A percentile compares a stretch with the other conserved stretches of the same genome.
These are phyloP conservation scores for Loripinus fragilis DNA, from an alignment of 2,888 invertebrate species.

Conservation along the genomic window DNA sequence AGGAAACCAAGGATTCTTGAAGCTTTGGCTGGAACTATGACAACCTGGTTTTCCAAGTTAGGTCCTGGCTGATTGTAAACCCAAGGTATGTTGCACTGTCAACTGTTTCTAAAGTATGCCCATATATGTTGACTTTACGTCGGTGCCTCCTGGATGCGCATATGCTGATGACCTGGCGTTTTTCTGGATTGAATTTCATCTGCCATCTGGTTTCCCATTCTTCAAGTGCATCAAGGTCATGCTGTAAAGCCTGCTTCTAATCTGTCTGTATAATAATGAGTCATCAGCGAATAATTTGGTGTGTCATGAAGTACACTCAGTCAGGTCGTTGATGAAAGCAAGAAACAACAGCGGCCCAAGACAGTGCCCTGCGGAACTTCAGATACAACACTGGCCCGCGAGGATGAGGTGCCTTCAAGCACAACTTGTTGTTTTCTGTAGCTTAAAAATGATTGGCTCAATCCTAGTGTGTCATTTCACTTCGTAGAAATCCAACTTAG, in stretches of 20 bases:
- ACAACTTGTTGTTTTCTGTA: background rate
- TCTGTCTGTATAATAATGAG: background rate
- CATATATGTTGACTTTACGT: background rate
- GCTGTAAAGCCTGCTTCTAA: background rate
- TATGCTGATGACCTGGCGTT: background rate
- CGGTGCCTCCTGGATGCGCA: background rate
- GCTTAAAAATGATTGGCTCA: background rate
- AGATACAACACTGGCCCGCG: background rate
- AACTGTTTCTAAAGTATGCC: background rate
- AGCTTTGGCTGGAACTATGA: background rate
- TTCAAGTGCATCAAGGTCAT: background rate
- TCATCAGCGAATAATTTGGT: background rate
- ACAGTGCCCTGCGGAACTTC: background rate
- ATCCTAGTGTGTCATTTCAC: no score
- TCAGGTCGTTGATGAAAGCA: no score
- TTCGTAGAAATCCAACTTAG: no score
- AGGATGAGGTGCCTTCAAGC: background rate
- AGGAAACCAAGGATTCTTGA: background rate
- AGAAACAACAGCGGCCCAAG: background rate
- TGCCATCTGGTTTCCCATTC: background rate
- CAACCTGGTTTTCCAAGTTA: background rate
- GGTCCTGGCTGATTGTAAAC: background rate
- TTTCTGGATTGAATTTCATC: no score
- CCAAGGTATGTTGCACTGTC: slow-evolving; percentile 2
- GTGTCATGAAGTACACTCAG: background rate